Base-by-base conservation (phyloP, 2,888 invertebrate genomes). In the Agapetus fuscipes region DNA sequence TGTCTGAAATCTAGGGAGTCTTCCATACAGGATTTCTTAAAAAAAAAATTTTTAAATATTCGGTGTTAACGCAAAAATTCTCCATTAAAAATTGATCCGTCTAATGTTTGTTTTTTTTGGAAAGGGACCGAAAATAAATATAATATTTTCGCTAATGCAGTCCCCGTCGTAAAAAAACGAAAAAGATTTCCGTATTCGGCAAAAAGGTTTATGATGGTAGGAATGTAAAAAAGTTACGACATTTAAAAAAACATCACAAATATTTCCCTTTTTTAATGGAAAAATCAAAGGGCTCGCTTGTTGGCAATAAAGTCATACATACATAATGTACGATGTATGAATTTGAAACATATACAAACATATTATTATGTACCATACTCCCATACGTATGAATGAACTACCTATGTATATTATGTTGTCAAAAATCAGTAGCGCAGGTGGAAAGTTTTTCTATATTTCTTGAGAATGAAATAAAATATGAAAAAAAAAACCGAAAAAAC, bases 71-170 rank as follows among this genome's bases (percentile, higher is more conserved):
- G 30, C 16, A 30, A 33, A 37, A 34, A 34, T 27, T 37, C 17
- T 37, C 27, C 25, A 17, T 37, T 14, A 37, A 37, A 41, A 33
- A 26, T 38, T 36, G 35, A 20, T 39, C 16, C 32, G 40, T 20
- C 32, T 31, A 38, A 46, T n/a, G n/a, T n/a, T n/a, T n/a, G n/a
- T 46, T 46, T 41, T 43, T 43, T 46, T 36, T 43, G 40, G 39
- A 32, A 40, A 41, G 37, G 41, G 37, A 34, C 37, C 44, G 34
- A 30, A 33, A 35, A 30, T 32, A 37, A 43, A 46, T 43, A 43
- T 43, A 46, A 46, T 28, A 28, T 24, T 34, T 31, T 34, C 28
- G 39, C 41, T 46, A 43, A 46, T 43, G 26, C 39, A 46, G 43
- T 43, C 39, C 35, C 26, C 12, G 20, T 13, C 14, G 35, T 37